Evolutionary conservation across 2,888 invertebrate species (phyloP), one percentile per base, ranked within the genome.

Genomic region (Pollenia amentaria): DNA sequence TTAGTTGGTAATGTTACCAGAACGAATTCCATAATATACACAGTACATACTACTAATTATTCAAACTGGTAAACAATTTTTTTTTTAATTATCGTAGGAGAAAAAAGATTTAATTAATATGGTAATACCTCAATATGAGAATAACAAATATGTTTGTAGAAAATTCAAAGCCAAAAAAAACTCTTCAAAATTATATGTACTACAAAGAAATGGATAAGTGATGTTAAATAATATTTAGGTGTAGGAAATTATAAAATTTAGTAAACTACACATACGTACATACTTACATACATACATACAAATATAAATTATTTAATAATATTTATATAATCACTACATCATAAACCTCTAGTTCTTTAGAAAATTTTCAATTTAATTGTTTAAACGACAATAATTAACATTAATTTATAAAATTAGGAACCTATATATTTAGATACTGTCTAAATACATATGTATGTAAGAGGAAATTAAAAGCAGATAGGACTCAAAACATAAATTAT

Each of bases 311-410:
- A 60, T 46, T 69, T 48, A 67, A 55, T 75, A 76, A 64, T 55
- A 12, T 46, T 51, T 73, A 40, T 67, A 51, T 73, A 51, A 82
- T 60, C 38, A 69, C 81, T 78, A 72, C 40, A 64, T 72, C 18
- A 70, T 77, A 67, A 29, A 79, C 84, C 79, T 84, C 84, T 84
- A 84, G 78, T 53, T 78, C 10, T 67, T 65, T 69, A 79, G 29
- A 73, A 62, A 67, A 79, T 79, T 84, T 79, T 84, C 84, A 84
- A 84, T 84, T 84, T 73, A 78, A 84, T 84, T 84, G 78, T 84
- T 84, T 60, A 73, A 84, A 69, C 21, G 12, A 53, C 65, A 57
- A 48, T 69, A 76, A 69, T 72, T 21, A 65, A 60, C 57, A 73
- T 10, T 55, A 51, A 69, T 38, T 67, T 16, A 38, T 16, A 18